Base-by-base conservation (phyloP, 2,888 invertebrate genomes). In the Leptogaster cylindrica region DNA sequence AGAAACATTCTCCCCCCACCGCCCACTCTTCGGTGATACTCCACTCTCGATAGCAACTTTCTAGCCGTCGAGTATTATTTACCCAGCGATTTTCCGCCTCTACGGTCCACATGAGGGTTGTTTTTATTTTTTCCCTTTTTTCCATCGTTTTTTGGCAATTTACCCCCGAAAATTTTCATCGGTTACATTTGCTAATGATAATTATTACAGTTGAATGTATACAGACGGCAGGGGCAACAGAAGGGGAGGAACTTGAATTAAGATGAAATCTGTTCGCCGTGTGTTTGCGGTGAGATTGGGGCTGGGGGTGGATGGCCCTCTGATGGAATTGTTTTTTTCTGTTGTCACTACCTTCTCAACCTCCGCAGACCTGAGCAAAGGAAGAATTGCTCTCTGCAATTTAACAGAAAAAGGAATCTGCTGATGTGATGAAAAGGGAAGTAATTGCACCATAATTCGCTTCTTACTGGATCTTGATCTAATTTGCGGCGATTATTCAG, bases 1-100 rank as follows among this genome's bases (percentile, higher is more conserved):
- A 58, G 66, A 67, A 69, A 65, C n/a, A n/a, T n/a, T n/a, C n/a
- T n/a, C n/a, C 10, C 3, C n/a, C 27, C 23, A 5, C 61, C 20
- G n/a, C 14, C 14, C 61, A 12, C 61, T 7, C 20, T 7, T 20
- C 10, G 46, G 46, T 8, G 16, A 10, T 3, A 16, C 20, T 16
- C 20, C 7, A 12, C 48, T 27, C 48, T 6, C 28, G 44, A 20
- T 44, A 44, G 44, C 28, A 61, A 61, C 61, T 61, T 61, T 44
- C 31, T 61, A 44, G 61, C 61, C 61, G 44, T 10, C 16, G 28
- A 61, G 61, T 28, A 28, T n/a, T n/a, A n/a, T 61, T 61, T 61
- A 61, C 61, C 61, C 44, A 44, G 16, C 61, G 44, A 44, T 28
- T 44, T 44, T 27, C 44, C 61, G 20, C n/a, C 33, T 20, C 23